Evolutionary conservation across 2,113 vertebrate genomes (phyloP).

Genomic region (Cebidichthys violaceus): DNA sequence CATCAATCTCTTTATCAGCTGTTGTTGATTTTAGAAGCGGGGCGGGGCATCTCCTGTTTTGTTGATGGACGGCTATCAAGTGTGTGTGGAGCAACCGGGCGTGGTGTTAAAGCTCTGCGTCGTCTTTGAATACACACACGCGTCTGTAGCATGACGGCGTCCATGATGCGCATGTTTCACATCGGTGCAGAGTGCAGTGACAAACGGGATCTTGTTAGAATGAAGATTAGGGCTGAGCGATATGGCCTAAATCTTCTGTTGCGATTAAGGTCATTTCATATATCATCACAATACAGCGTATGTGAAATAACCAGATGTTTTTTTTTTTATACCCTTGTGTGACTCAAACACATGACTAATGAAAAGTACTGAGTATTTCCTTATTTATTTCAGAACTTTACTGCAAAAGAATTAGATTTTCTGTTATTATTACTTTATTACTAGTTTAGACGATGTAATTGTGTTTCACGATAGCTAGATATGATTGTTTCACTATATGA

Average conservation of each 20-base stretch:
- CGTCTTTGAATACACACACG: neutral
- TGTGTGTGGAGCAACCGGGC: neutral
- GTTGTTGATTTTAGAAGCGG: conserved; percentile 25
- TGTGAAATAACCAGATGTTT: neutral
- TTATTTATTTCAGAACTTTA: neutral
- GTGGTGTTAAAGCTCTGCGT: neutral
- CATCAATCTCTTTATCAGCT: conserved; percentile 43
- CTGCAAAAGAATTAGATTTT: neutral
- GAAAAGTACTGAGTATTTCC: neutral
- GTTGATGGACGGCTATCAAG: conserved; percentile 10
- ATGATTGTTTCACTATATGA: neutral
- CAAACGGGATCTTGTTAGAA: neutral
- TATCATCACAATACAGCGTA: too few relatives aligned
- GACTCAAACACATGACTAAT: neutral
- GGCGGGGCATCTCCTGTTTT: conserved; percentile 1
- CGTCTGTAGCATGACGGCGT: neutral
- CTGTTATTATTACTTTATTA: too few relatives aligned
- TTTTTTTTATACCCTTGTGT: neutral
- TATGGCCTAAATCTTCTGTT: neutral
- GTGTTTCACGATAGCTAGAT: too few relatives aligned
- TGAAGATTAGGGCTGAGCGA: neutral
- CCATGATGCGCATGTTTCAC: neutral
- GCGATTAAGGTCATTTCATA: too few relatives aligned
- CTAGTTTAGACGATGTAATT: too few relatives aligned
- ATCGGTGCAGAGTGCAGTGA: neutral